Evolutionary conservation across 2,888 invertebrate species (phyloP).

Genomic region (Priapulus caudatus): DNA sequence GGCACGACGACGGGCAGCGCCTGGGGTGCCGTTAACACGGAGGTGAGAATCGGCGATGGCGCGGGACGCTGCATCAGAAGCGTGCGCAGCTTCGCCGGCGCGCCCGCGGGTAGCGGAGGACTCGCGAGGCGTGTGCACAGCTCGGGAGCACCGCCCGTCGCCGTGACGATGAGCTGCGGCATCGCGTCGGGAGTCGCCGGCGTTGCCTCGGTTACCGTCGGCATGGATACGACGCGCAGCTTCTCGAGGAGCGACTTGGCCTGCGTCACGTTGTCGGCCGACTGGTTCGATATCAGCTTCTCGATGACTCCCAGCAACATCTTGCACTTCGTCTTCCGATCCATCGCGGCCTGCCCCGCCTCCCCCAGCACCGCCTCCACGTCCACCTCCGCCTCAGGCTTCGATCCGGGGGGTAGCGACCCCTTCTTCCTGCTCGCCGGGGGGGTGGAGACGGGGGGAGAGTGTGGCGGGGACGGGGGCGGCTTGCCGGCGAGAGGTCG

Average conservation of each 20-base stretch:
- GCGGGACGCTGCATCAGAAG: neutral
- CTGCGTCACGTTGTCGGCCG: neutral
- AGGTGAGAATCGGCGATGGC: neutral
- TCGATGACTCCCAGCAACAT: neutral
- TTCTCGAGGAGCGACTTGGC: neutral
- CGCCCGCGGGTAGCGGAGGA: too few relatives aligned
- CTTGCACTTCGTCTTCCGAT: neutral
- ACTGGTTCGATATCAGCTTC: neutral
- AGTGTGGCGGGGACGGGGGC: neutral
- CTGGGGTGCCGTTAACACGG: too few relatives aligned
- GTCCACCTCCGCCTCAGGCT: neutral
- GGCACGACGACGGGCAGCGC: too few relatives aligned
- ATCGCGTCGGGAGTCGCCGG: too few relatives aligned
- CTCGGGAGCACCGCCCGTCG: too few relatives aligned
- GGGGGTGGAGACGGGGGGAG: too few relatives aligned
- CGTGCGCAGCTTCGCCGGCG: too few relatives aligned
- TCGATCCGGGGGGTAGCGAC: neutral
- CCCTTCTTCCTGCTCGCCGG: neutral
- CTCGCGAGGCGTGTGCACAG: neutral
- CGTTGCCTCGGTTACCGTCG: neutral
- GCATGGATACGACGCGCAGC: neutral
- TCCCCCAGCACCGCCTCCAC: neutral
- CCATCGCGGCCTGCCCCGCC: neutral
- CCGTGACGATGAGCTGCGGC: neutral
- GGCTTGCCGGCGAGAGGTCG: neutral